Percentiles rank a stretch among this genome's conserved stretches.
Conservation (phyloP, 2,797 vertebrate species). For the Okamejei kenojei region DNA sequence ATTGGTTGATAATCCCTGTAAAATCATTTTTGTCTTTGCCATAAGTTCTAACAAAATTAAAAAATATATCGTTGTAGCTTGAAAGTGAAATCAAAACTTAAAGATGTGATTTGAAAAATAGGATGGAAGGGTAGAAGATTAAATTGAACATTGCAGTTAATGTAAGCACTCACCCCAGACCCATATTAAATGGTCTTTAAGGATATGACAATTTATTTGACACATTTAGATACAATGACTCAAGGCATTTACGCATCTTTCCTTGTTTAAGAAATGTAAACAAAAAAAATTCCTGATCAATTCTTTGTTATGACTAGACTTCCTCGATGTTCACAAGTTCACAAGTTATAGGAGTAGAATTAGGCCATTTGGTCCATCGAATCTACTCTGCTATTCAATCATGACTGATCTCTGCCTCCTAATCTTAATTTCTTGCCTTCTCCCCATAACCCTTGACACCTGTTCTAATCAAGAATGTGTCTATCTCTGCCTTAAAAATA, state of each 20-base stretch:
- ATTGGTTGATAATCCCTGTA: background rate
- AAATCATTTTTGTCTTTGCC: background rate
- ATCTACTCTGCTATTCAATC: no score
- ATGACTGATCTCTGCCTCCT: no score
- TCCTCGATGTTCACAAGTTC: conserved; percentile 39
- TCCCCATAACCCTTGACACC: no score
- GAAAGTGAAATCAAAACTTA: background rate
- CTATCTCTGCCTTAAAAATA: no score
- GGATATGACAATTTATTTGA: conserved; percentile 68
- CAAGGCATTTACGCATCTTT: conserved; percentile 84
- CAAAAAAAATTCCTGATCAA: conserved; percentile 89
- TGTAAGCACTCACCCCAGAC: background rate
- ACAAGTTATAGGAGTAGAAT: no score
- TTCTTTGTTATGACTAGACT: conserved; percentile 77
- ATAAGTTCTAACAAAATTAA: background rate
- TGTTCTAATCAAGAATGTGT: no score
- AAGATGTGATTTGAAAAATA: no score
- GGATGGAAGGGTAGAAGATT: background rate
- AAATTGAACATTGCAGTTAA: background rate
- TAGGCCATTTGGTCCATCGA: no score
- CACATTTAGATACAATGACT: conserved; percentile 77
- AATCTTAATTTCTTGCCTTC: no score
- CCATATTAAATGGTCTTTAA: background rate
- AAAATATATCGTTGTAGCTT: background rate
- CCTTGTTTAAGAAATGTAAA: conserved; percentile 62